Evolutionary conservation across 2,888 invertebrate genomes (phyloP).

Genomic region (Liopterus haemorrhoidalis): DNA sequence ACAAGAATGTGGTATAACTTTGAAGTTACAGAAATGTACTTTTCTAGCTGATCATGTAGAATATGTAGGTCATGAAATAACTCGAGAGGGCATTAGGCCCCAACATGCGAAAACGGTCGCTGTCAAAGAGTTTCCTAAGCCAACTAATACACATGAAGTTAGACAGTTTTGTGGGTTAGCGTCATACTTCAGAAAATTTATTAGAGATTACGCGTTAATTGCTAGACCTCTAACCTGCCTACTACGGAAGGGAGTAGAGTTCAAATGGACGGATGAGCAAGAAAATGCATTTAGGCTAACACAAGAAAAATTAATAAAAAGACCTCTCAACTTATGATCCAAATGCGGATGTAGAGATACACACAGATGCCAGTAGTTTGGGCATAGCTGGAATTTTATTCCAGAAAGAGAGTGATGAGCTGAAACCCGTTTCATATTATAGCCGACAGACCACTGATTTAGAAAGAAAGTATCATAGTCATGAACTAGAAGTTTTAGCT

Average conservation of each 20-base stretch:
- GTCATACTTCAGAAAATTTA: slow-evolving; percentile 22
- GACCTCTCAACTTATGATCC: slow-evolving; percentile 25
- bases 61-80: neutral
- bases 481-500: neutral
- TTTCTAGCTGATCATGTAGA: slow-evolving; percentile 26
- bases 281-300: slow-evolving; percentile 14
- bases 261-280: slow-evolving; percentile 20
- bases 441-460: slow-evolving; percentile 17
- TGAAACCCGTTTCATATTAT: no score
- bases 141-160: neutral
- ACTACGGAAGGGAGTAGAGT: slow-evolving; percentile 14
- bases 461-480: slow-evolving; percentile 11
- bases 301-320: no score
- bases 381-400: slow-evolving; percentile 10
- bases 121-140: neutral
- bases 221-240: slow-evolving; percentile 21
- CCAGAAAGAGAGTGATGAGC: slow-evolving; percentile 27
- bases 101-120: neutral
- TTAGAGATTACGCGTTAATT: slow-evolving; percentile 15
- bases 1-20: slow-evolving; percentile 23
- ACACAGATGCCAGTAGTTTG: no score
- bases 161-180: slow-evolving; percentile 1
- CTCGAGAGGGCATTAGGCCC: neutral
- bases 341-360: neutral
- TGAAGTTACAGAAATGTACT: slow-evolving; percentile 35